A percentile compares a stretch with the other conserved stretches of the same genome.
phyloP scores from a whole-genome alignment of 2,888 invertebrate species.

The Amiota communis region DNA sequence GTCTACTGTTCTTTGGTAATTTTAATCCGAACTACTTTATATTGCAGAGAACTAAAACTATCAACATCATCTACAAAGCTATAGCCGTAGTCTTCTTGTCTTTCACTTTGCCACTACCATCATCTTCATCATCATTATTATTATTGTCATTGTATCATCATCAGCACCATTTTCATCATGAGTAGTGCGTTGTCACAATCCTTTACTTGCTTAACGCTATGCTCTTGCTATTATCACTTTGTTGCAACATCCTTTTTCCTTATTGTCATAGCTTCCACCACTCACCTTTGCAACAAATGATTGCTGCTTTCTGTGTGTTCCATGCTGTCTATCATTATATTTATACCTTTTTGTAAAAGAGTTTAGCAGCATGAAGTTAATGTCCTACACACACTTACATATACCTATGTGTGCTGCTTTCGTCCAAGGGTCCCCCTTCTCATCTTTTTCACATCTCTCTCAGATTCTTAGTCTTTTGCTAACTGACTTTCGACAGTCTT shows the following conservation, averaged over 20 bases:
- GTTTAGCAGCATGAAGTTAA: background rate
- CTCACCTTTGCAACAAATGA: background rate
- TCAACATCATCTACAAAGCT: slow-evolving; percentile 5
- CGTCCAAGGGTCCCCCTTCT: background rate
- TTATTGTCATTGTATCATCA: background rate
- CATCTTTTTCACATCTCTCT: too few species aligned
- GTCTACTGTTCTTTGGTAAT: slow-evolving; percentile 46
- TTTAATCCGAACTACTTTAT: slow-evolving; percentile 51
- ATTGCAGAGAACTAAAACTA: slow-evolving; percentile 29
- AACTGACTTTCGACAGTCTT: background rate
- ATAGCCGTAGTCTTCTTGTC: too few species aligned
- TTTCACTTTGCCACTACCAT: background rate
- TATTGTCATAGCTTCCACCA: background rate
- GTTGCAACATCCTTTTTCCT: slow-evolving; percentile 17
- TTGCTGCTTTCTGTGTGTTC: slow-evolving; percentile 3
- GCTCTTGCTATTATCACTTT: slow-evolving; percentile 14
- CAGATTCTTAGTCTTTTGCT: too few species aligned
- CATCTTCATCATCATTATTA: background rate
- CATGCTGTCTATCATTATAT: slow-evolving; percentile 30
- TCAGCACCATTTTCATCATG: background rate
- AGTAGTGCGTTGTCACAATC: background rate
- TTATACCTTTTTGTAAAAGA: slow-evolving; percentile 7
- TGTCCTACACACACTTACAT: background rate
- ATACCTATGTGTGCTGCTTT: background rate
- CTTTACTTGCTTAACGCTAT: slow-evolving; percentile 7